Conservation (phyloP, 2,113 vertebrate genomes). For the Aldabrachelys gigantea region DNA sequence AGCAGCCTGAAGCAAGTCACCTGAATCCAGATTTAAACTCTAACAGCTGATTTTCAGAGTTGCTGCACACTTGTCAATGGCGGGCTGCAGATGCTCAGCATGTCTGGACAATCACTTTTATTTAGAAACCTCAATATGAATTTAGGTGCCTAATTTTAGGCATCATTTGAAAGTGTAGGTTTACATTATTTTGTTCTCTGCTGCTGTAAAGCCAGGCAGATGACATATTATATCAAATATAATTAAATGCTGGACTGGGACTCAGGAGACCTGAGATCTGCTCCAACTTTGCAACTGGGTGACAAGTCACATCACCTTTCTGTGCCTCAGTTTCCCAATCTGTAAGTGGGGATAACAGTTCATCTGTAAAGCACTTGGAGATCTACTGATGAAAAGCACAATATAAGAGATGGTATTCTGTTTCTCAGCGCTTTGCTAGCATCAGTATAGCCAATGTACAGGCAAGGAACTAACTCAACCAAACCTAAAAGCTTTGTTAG, state of each 20-base stretch:
- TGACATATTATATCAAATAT: not conserved
- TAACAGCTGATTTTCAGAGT: not conserved
- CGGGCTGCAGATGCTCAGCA: not conserved
- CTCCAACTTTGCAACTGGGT: not conserved
- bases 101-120: not conserved
- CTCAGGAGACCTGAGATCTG: not conserved
- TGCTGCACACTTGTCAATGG: not conserved
- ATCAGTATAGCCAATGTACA: not conserved
- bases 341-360: not conserved
- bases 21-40: fast-evolving
- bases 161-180: not conserved
- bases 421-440: not conserved
- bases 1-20: not conserved
- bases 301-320: not conserved
- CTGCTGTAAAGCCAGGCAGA: not conserved
- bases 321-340: not conserved
- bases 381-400: not conserved
- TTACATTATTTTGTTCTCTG: not conserved
- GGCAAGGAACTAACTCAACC: not conserved
- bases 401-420: not conserved
- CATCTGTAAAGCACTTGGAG: not conserved
- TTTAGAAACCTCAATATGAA: not conserved
- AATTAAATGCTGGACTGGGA: not conserved
- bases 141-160: not conserved
- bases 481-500: not conserved